Percentiles rank a stretch among this genome's conserved stretches.
Evolutionary conservation across 2,113 vertebrate species (phyloP).

Genomic region (Triplophysa dalaica): DNA sequence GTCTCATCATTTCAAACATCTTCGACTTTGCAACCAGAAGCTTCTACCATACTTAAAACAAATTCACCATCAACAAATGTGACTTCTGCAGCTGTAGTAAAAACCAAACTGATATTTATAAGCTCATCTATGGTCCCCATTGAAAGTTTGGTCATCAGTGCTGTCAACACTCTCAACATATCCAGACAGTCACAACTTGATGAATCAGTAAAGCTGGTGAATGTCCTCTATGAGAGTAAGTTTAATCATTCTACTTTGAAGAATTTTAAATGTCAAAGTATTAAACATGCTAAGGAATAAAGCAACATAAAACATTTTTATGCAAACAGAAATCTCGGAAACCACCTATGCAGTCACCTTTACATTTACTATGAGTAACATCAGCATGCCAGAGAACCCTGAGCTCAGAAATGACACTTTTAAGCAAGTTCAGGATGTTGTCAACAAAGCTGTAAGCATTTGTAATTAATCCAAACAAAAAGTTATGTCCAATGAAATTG

Average conservation of each 20-base stretch:
- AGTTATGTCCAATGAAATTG: background rate
- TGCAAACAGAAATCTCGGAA: slow-evolving; percentile 1
- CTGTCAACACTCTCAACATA: background rate
- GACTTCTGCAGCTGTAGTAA: background rate
- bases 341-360: slow-evolving; percentile 9
- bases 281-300: background rate
- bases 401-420: background rate
- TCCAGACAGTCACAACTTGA: background rate
- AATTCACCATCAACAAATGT: too few species aligned
- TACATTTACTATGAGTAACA: background rate
- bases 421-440: background rate
- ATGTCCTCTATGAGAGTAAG: slow-evolving; percentile 26
- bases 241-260: background rate
- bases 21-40: too few species aligned
- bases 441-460: background rate
- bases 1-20: too few species aligned
- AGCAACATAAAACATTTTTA: background rate
- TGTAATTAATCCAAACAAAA: background rate
- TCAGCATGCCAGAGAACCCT: slow-evolving; percentile 19
- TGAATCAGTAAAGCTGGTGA: background rate
- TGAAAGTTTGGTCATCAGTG: background rate
- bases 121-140: background rate
- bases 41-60: too few species aligned
- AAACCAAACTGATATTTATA: background rate
- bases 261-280: background rate